phyloP scores from a whole-genome alignment of 2,113 vertebrate genomes.

The Pollimyrus isidori region DNA sequence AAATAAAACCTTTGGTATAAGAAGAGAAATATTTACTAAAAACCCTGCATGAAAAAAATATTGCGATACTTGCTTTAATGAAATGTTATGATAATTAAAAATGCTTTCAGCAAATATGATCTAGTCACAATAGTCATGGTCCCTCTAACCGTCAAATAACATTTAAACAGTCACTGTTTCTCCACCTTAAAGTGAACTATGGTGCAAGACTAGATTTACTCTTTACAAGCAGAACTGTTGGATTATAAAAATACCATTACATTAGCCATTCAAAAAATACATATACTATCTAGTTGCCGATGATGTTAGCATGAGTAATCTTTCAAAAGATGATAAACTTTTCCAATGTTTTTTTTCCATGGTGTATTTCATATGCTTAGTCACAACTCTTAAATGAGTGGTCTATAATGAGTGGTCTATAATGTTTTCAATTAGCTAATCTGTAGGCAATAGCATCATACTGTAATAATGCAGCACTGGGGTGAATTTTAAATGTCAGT shows the following conservation, averaged over 20 bases:
- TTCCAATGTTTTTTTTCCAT: background rate
- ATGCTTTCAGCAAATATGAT: background rate
- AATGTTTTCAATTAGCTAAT: background rate
- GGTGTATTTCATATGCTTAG: background rate
- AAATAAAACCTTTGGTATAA: conserved; percentile 2
- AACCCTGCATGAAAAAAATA: background rate
- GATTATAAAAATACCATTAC: background rate
- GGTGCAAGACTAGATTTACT: background rate
- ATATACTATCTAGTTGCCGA: background rate
- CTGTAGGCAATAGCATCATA: background rate
- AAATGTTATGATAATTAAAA: background rate
- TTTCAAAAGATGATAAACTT: background rate
- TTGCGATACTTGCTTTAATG: background rate
- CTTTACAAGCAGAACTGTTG: background rate
- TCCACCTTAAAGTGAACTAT: background rate
- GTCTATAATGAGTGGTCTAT: background rate
- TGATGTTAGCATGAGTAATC: background rate
- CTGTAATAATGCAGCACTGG: background rate
- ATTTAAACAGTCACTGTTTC: background rate
- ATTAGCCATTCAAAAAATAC: background rate
- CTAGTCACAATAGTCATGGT: background rate
- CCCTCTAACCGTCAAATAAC: background rate
- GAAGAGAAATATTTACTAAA: background rate
- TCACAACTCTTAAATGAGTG: background rate
- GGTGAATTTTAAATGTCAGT: background rate